These are phyloP conservation scores for Ennomos quercinarius DNA, from an alignment of 2,888 invertebrate genomes.

Conservation along the genomic window DNA sequence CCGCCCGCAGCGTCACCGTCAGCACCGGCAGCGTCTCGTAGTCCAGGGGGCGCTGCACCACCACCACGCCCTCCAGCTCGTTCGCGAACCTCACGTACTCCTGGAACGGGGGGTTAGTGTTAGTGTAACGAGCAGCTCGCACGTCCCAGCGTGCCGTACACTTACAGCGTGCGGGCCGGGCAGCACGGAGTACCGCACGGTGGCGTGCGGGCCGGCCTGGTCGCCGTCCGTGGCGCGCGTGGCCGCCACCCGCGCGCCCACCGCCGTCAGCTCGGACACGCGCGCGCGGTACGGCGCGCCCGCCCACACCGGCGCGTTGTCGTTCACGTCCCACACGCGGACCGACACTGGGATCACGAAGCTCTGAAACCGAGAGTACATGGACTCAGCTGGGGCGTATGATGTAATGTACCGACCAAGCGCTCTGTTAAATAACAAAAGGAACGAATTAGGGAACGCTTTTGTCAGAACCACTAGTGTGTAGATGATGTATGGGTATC, in stretches of 20 bases:
- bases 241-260: slow-evolving; percentile 90
- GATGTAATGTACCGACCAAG: background rate
- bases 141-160: slow-evolving; percentile 32
- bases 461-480: no score
- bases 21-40: slow-evolving; percentile 92
- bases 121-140: no score
- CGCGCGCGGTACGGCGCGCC: slow-evolving; percentile 93
- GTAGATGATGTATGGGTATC: slow-evolving; percentile 20
- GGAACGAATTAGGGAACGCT: no score
- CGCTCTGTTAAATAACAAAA: no score
- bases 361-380: slow-evolving; percentile 74
- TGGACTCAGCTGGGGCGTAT: background rate
- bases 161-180: slow-evolving; percentile 91
- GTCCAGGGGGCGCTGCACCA: slow-evolving; percentile 92
- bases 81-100: slow-evolving; percentile 94
- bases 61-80: slow-evolving; percentile 93
- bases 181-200: slow-evolving; percentile 92
- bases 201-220: slow-evolving; percentile 95
- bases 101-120: slow-evolving; percentile 67
- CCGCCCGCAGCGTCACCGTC: slow-evolving; percentile 89
- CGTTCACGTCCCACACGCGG: slow-evolving; percentile 95
- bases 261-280: slow-evolving; percentile 92
- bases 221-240: slow-evolving; percentile 93
- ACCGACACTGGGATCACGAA: slow-evolving; percentile 93
- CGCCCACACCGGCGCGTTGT: slow-evolving; percentile 93